Percentiles rank a stretch among this genome's conserved stretches.
Evolutionary conservation across 2,888 invertebrate species (phyloP).

Genomic region (Lucinisca nassula): DNA sequence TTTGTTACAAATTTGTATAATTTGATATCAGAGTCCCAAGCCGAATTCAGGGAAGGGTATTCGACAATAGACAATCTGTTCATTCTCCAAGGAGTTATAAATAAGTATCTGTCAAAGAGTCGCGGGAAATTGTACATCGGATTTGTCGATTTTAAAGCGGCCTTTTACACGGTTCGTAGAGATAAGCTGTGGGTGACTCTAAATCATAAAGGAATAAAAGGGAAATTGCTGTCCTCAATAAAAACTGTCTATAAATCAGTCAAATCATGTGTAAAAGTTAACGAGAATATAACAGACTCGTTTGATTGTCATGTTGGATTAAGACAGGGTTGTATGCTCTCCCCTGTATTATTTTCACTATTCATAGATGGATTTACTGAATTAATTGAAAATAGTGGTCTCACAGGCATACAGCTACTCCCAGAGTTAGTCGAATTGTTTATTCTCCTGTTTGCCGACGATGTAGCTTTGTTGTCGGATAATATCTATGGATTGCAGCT

Average conservation of each 20-base stretch:
- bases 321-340: slow-evolving; percentile 35
- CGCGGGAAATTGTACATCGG: not conserved
- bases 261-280: slow-evolving; percentile 23
- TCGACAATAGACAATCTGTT: slow-evolving; percentile 18
- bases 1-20: not conserved
- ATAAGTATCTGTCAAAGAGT: not conserved
- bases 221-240: not conserved
- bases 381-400: not conserved
- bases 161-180: not conserved
- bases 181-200: not conserved
- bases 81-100: not conserved
- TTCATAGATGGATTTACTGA: slow-evolving; percentile 21
- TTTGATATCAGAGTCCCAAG: not conserved
- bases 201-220: not conserved
- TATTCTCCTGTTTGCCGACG: slow-evolving; percentile 55
- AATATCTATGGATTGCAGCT: slow-evolving; percentile 48
- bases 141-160: not conserved
- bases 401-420: slow-evolving; percentile 20
- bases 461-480: slow-evolving; percentile 48
- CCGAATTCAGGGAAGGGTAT: slow-evolving; percentile 11
- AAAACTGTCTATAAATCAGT: slow-evolving; percentile 21
- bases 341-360: slow-evolving; percentile 26
- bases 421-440: slow-evolving; percentile 16
- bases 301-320: slow-evolving; percentile 32
- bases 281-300: not conserved